Conservation (phyloP, 2,113 vertebrate genomes). For the Lampris megalopsis region DNA sequence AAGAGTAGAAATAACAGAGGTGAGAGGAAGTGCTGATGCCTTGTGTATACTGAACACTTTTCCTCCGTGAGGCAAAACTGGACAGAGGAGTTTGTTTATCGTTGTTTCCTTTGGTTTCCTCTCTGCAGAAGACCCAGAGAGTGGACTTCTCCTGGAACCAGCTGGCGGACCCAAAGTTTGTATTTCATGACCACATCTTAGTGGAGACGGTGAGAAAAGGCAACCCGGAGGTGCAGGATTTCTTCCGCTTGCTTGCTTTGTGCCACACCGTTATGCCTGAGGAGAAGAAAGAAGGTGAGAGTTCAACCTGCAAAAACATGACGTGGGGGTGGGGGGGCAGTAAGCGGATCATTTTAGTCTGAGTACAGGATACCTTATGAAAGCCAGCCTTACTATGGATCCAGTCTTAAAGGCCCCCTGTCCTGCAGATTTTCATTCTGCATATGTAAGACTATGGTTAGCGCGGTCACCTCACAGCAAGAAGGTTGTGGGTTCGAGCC, state of each 20-base stretch:
- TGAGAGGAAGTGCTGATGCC: conserved; percentile 62
- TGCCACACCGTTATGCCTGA: conserved; percentile 97
- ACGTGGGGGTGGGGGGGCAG: too few species aligned
- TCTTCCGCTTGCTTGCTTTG: conserved; percentile 91
- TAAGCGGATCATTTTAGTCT: too few species aligned
- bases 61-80: neutral
- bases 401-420: too few species aligned
- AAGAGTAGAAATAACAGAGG: conserved; percentile 85
- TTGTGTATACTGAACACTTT: neutral
- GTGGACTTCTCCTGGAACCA: conserved; percentile 92
- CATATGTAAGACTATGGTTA: too few species aligned
- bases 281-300: conserved; percentile 90
- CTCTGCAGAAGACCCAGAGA: conserved; percentile 84
- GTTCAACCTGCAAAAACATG: neutral
- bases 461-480: too few species aligned
- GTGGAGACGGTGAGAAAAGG: conserved; percentile 83
- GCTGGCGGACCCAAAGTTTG: conserved; percentile 89
- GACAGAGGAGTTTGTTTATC: too few species aligned
- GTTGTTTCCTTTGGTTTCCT: neutral
- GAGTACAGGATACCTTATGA: too few species aligned
- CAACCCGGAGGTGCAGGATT: conserved; percentile 79
- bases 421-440: too few species aligned
- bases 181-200: conserved; percentile 90
- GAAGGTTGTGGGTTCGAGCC: too few species aligned
- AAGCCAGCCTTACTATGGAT: too few species aligned